Evolutionary conservation across 2,888 invertebrate species (phyloP), one percentile per base, ranked within the genome.

Genomic region (Hartigia nigra): DNA sequence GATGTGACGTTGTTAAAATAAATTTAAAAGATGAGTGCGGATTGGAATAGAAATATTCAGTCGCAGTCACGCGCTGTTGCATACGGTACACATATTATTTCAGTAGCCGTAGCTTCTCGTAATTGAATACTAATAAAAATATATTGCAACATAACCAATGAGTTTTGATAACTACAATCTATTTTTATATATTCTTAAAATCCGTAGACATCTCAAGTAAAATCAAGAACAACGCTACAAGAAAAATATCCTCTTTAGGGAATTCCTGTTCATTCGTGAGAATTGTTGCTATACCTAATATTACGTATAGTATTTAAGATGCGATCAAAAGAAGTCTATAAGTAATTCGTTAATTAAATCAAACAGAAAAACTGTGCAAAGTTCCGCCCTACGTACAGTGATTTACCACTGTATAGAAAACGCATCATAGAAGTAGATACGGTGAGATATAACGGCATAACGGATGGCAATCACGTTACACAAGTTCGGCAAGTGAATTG

Each of bases 331-430:
- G 4, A 31, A 31, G 2, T 11, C 11, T 23, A 31, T 14, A 72
- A 72, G 31, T 72, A 72, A 76, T 77, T 70, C 80, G 76, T 35
- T 78, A 77, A 55, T 55, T 55, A 55, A 55, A 55, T 23, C 9
- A 2, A 80, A 9, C 78, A 87, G 87, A 83, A 83, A 84, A 79
- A 84, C 72, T 82, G 82, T 31, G 84, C 86, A 32, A 84, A 84
- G 11, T 95, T 93, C 90, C 89, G 90, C 3, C 92, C 93, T 0
- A 94, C 95, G 94, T 95, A 95, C 84, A 94, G 94, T 0, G 94
- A 94, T 77, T 83, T 93, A 0, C 91, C 92, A 11, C 91, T 92
- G 74, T 91, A 91, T 75, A 93, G 94, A 0, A 89, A 93, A 12
- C 88, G 93, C 82, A 92, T 92, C 82, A 86, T 93, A 32, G 92